These are phyloP conservation scores for Wasmannia auropunctata DNA, from an alignment of 1,140 invertebrate species.

Conservation along the genomic window DNA sequence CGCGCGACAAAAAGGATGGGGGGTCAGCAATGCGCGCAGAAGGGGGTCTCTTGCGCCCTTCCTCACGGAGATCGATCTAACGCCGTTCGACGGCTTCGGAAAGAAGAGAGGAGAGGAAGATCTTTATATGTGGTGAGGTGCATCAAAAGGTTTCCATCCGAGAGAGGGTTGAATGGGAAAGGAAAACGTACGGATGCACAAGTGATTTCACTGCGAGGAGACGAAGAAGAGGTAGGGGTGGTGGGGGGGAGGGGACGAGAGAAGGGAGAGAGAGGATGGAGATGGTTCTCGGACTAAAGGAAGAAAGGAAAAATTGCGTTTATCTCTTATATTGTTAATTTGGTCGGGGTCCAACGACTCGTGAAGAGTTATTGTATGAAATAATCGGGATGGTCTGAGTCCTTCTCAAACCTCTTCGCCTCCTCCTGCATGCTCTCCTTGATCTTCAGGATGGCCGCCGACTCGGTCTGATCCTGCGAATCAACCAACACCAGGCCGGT, in stretches of 20 bases:
- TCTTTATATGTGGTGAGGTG: constrained; percentile 56
- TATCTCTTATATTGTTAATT: constrained; percentile 77
- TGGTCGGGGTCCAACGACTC: constrained; percentile 80
- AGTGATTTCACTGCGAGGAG: constrained; percentile 28
- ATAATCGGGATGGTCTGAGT: constrained; percentile 98
- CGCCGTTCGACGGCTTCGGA: constrained; percentile 17
- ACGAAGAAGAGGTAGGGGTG: neutral
- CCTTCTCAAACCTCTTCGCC: constrained; percentile 99
- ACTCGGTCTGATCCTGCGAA: constrained; percentile 98
- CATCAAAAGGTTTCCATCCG: constrained; percentile 25
- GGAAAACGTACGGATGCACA: constrained; percentile 10
- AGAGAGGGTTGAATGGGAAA: constrained; percentile 26
- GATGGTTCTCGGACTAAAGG: constrained; percentile 45
- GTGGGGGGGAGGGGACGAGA: neutral
- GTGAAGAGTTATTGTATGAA: constrained; percentile 94
- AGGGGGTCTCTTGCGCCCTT: constrained; percentile 16
- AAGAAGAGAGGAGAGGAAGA: constrained; percentile 28
- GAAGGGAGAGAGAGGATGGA: neutral
- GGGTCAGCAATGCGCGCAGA: neutral
- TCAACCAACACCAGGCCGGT: constrained; percentile 87
- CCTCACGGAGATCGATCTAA: constrained; percentile 28
- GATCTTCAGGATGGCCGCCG: constrained; percentile 99
- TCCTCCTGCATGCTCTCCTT: constrained; percentile 99
- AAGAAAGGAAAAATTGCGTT: constrained; percentile 58
- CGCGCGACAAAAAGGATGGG: constrained; percentile 25